These are phyloP conservation scores for Campaea margaritaria DNA, from an alignment of 2,888 invertebrate genomes.

Conservation along the genomic window DNA sequence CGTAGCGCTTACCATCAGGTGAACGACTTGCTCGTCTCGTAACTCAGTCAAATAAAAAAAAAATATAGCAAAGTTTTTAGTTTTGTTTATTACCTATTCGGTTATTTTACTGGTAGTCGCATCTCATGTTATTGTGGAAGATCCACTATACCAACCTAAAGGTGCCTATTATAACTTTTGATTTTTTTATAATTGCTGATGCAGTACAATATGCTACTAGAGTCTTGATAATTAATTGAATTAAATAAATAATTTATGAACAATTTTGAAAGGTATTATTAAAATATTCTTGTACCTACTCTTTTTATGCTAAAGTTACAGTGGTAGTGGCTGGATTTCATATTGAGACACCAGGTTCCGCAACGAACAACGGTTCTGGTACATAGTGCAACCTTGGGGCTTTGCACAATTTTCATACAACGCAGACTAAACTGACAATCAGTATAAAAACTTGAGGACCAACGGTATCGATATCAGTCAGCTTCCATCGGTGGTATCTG, in stretches of 20 bases:
- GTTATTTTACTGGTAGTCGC: no score
- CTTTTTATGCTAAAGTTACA: conserved; percentile 23
- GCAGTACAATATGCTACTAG: no score
- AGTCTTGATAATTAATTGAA: no score
- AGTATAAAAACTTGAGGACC: conserved; percentile 76
- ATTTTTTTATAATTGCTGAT: no score
- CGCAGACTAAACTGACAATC: conserved; percentile 63
- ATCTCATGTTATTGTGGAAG: neutral
- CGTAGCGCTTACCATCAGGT: no score
- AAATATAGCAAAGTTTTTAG: no score
- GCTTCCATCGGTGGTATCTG: conserved; percentile 59
- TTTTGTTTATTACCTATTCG: neutral
- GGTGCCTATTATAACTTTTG: no score
- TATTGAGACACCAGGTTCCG: conserved; percentile 70
- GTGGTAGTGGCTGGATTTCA: conserved; percentile 45
- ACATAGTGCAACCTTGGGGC: conserved; percentile 75
- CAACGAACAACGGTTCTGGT: conserved; percentile 63
- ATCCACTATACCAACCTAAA: no score
- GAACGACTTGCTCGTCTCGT: no score
- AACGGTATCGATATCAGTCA: conserved; percentile 69
- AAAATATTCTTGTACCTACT: conserved; percentile 16
- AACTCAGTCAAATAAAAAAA: no score
- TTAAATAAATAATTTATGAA: neutral
- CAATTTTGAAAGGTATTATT: conserved; percentile 12
- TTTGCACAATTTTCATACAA: conserved; percentile 81